phyloP scores from a whole-genome alignment of 2,113 vertebrate species.

The Eubucco bourcierii region DNA sequence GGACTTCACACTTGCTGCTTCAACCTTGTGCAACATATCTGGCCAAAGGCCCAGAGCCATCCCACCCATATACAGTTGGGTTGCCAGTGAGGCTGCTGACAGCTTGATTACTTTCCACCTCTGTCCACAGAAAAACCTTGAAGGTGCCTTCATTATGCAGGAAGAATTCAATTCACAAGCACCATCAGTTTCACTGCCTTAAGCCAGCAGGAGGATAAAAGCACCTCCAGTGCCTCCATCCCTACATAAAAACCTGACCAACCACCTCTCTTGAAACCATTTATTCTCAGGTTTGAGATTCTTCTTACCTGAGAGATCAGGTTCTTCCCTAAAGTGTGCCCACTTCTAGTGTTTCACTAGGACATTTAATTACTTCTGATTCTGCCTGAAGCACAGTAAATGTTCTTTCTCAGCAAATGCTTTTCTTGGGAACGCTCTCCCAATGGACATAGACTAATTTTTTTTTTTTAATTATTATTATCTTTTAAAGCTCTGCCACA shows the following conservation, averaged over 20 bases:
- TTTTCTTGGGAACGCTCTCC: neutral
- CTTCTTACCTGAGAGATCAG: neutral
- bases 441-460: neutral
- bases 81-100: neutral
- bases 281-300: neutral
- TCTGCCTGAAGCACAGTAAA: constrained; percentile 8
- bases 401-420: neutral
- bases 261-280: neutral
- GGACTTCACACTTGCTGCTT: neutral
- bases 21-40: neutral
- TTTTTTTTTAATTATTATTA: neutral
- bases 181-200: neutral
- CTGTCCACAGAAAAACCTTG: neutral
- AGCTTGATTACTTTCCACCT: neutral
- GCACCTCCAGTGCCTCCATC: neutral
- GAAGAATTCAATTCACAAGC: neutral
- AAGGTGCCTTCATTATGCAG: neutral
- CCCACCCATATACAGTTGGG: neutral
- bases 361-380: neutral
- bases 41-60: neutral
- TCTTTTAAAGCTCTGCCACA: neutral
- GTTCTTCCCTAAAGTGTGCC: neutral
- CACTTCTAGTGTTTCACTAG: neutral
- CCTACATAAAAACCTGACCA: neutral
- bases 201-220: neutral